phyloP scores from a whole-genome alignment of 1,140 invertebrate species.

The Eubasilissa regina region DNA sequence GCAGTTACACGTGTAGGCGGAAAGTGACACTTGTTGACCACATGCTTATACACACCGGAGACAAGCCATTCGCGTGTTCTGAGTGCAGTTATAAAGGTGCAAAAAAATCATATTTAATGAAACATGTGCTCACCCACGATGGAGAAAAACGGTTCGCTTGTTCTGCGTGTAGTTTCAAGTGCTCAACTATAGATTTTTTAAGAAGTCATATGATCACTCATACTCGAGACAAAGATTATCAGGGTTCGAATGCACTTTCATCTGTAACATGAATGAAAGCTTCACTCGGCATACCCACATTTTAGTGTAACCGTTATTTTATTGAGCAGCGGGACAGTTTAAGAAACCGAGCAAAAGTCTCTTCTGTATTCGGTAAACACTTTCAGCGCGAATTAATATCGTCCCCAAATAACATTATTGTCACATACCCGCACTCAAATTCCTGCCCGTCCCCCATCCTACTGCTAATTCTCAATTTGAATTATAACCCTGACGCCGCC shows the following conservation, averaged over 20 bases:
- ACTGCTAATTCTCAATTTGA: too few species aligned
- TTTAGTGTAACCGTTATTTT: too few species aligned
- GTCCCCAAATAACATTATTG: too few species aligned
- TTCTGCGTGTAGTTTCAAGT: background rate
- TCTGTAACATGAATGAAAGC: too few species aligned
- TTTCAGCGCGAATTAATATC: too few species aligned
- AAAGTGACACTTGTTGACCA: background rate
- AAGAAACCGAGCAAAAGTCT: too few species aligned
- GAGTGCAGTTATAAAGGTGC: background rate
- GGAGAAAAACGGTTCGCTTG: slow-evolving; percentile 1
- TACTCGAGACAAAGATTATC: background rate
- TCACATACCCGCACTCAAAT: too few species aligned
- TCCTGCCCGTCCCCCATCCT: too few species aligned
- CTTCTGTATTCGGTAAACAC: too few species aligned
- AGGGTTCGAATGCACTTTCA: background rate
- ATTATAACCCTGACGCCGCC: too few species aligned
- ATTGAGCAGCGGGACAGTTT: too few species aligned
- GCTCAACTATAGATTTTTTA: background rate
- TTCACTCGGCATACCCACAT: background rate
- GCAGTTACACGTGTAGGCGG: background rate
- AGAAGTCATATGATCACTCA: background rate
- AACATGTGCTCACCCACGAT: background rate
- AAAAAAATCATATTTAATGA: background rate
- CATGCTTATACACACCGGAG: background rate
- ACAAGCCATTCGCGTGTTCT: background rate